These are phyloP conservation scores for Notolabrus celidotus DNA, from an alignment of 2,797 vertebrate species.

Conservation along the genomic window DNA sequence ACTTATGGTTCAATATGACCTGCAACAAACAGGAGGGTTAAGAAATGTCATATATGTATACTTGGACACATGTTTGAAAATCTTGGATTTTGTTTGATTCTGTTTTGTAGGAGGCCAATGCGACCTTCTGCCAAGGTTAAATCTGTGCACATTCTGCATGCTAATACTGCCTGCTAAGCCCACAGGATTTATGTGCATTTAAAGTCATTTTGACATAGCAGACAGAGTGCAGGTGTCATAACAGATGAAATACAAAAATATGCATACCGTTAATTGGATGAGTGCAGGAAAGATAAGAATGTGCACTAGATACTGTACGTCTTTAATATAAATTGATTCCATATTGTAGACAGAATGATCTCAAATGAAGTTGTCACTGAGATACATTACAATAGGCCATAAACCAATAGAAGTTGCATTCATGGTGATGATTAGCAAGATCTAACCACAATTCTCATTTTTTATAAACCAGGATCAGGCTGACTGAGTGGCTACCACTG, in stretches of 20 bases:
- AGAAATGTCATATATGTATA: too few species aligned
- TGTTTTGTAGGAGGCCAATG: background rate
- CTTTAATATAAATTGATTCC: background rate
- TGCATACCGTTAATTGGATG: too few species aligned
- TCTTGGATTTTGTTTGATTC: too few species aligned
- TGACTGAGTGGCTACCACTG: constrained; percentile 1
- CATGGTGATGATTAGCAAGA: background rate
- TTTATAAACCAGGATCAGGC: constrained; percentile 11
- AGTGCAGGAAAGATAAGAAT: too few species aligned
- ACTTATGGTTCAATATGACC: too few species aligned
- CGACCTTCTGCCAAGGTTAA: background rate
- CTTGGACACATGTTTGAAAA: background rate
- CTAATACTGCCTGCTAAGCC: background rate
- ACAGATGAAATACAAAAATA: too few species aligned
- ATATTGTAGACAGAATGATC: background rate
- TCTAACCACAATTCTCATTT: constrained; percentile 10
- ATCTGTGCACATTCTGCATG: background rate
- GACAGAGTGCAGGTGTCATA: background rate
- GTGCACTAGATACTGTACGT: background rate
- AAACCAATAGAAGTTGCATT: constrained; percentile 2
- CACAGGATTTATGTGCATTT: background rate
- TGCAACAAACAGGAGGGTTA: too few species aligned
- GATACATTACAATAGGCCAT: background rate
- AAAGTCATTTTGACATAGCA: background rate
- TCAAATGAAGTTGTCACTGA: background rate